phyloP scores from a whole-genome alignment of 2,888 invertebrate species.

The Belgica antarctica region DNA sequence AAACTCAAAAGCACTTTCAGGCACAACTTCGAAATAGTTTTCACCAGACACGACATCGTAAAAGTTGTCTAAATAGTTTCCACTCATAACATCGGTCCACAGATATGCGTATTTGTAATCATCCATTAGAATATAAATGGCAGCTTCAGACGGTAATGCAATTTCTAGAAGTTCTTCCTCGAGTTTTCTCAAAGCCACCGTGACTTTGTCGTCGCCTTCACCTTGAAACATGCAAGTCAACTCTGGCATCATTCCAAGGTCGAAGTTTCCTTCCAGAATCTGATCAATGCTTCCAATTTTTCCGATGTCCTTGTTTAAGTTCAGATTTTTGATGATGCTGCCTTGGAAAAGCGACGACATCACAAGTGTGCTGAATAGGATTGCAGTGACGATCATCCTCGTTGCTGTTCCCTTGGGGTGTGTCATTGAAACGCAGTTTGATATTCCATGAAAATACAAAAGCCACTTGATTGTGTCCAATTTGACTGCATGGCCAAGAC shows the following conservation, averaged over 20 bases:
- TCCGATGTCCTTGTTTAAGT: not conserved
- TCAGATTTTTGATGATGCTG: not conserved
- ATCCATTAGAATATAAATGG: not conserved
- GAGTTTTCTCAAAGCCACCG: too few species aligned
- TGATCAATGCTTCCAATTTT: not conserved
- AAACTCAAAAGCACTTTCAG: slow-evolving; percentile 17
- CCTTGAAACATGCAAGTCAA: not conserved
- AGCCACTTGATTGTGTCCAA: not conserved
- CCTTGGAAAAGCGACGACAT: slow-evolving; percentile 11
- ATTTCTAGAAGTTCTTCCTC: too few species aligned
- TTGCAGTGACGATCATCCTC: not conserved
- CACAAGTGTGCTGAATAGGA: not conserved
- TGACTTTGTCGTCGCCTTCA: not conserved
- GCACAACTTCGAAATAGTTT: not conserved
- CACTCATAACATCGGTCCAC: not conserved
- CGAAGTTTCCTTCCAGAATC: not conserved
- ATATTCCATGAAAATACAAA: not conserved
- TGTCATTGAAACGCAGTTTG: not conserved
- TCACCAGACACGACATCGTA: slow-evolving; percentile 27
- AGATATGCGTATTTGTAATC: not conserved
- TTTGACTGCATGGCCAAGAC: not conserved
- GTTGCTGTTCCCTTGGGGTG: not conserved
- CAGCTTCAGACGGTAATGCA: too few species aligned
- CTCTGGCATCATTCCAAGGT: not conserved
- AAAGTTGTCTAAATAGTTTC: not conserved